Evolutionary conservation across 2,888 invertebrate genomes (phyloP).

Genomic region (Fragum sueziense): DNA sequence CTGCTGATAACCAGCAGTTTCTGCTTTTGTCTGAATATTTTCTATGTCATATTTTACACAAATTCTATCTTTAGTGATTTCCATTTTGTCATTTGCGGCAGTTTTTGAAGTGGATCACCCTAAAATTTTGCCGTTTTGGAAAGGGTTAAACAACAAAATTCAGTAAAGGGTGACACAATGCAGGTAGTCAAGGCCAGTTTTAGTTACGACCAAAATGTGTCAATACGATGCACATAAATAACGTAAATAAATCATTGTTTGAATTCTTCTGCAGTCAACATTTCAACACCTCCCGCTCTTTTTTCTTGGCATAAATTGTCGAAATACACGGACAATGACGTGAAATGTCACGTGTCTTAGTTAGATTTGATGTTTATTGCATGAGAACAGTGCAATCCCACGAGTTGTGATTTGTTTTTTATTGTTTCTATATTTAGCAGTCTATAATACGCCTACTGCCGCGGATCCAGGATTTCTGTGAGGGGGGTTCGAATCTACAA

Average conservation of each 20-base stretch:
- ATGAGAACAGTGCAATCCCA: slow-evolving; percentile 1
- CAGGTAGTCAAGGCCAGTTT: background rate
- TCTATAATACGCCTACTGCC: no score
- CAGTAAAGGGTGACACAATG: slow-evolving; percentile 1
- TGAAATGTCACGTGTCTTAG: slow-evolving; percentile 14
- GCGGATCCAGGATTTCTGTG: no score
- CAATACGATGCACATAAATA: slow-evolving; percentile 51
- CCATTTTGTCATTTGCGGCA: no score
- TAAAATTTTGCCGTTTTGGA: no score
- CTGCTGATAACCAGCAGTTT: no score
- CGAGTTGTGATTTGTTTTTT: background rate
- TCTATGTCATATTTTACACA: no score
- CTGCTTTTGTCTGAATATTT: no score
- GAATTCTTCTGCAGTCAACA: slow-evolving; percentile 22
- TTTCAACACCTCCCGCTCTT: slow-evolving; percentile 18
- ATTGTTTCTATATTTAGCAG: slow-evolving; percentile 1
- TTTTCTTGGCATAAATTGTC: slow-evolving; percentile 20
- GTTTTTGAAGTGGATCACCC: no score
- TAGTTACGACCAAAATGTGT: slow-evolving; percentile 26
- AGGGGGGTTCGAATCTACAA: no score
- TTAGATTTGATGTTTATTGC: slow-evolving; percentile 18
- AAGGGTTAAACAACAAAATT: no score
- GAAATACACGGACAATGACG: slow-evolving; percentile 3
- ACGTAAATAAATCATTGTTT: slow-evolving; percentile 51
- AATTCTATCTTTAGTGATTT: no score